Evolutionary conservation across 2,888 invertebrate genomes (phyloP).

Genomic region (Trilocha varians): DNA sequence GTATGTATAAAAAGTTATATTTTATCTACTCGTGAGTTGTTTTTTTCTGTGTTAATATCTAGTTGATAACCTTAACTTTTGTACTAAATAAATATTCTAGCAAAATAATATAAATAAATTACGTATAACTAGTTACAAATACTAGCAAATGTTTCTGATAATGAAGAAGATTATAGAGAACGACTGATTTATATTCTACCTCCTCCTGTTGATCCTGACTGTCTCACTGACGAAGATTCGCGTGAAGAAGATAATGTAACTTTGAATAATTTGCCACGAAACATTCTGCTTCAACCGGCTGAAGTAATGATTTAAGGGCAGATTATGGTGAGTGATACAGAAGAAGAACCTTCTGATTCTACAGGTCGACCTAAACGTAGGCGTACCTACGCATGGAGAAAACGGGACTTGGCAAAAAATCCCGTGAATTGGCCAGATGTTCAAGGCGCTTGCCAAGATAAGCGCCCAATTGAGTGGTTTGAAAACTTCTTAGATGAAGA

Average conservation of each 20-base stretch:
- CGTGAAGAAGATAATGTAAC: slow-evolving; percentile 3
- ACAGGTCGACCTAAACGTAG: background rate
- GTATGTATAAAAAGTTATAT: too few relatives aligned
- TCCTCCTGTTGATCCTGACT: too few relatives aligned
- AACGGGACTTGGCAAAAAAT: slow-evolving; percentile 1
- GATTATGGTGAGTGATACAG: background rate
- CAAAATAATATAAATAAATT: too few relatives aligned
- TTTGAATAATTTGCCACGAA: slow-evolving; percentile 2
- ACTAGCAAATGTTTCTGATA: too few relatives aligned
- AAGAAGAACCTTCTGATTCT: background rate
- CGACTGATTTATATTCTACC: too few relatives aligned
- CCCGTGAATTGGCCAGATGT: background rate
- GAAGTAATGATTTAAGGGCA: slow-evolving; percentile 2
- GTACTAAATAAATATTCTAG: too few relatives aligned
- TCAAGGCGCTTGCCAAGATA: slow-evolving; percentile 1
- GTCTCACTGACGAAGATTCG: too few relatives aligned
- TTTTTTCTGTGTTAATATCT: too few relatives aligned
- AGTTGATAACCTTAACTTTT: too few relatives aligned
- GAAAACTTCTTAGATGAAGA: slow-evolving; percentile 5
- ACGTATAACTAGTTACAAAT: too few relatives aligned
- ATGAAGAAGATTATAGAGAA: too few relatives aligned
- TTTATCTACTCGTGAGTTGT: too few relatives aligned
- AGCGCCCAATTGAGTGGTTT: slow-evolving; percentile 4
- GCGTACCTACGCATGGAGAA: background rate
- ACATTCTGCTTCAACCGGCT: slow-evolving; percentile 4